These are phyloP conservation scores for Koerneria pararmatus DNA, from an alignment of 2,888 invertebrate genomes.

Conservation along the genomic window DNA sequence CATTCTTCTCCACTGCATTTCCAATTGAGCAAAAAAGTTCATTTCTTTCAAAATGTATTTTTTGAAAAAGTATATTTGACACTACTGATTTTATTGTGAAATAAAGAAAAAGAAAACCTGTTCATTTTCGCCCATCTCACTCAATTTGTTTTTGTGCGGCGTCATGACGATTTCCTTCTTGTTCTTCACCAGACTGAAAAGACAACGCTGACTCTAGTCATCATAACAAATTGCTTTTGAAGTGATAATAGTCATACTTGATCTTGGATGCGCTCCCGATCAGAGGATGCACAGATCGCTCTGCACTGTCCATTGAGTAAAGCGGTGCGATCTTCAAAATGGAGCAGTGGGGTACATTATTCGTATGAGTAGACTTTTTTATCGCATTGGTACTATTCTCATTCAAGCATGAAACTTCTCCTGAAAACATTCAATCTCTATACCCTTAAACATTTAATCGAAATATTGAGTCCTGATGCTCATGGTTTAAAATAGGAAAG, in stretches of 20 bases:
- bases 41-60: too few relatives aligned
- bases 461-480: too few relatives aligned
- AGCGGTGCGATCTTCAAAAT: conserved; percentile 41
- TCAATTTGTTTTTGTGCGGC: conserved; percentile 55
- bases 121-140: conserved; percentile 37
- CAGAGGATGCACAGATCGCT: conserved; percentile 52
- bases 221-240: background rate
- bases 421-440: too few relatives aligned
- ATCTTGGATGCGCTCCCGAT: conserved; percentile 52
- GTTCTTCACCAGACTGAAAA: conserved; percentile 47
- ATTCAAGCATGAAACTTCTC: too few relatives aligned
- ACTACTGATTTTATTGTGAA: background rate
- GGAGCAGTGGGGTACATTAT: too few relatives aligned
- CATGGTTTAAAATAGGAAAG: background rate
- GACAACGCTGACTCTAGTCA: background rate
- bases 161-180: conserved; percentile 50
- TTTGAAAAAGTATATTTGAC: background rate
- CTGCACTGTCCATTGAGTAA: conserved; percentile 50
- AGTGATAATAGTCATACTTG: conserved; percentile 36
- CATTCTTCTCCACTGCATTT: too few relatives aligned
- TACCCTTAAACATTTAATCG: too few relatives aligned
- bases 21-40: too few relatives aligned
- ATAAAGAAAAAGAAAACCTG: conserved; percentile 25
- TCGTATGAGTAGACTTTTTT: too few relatives aligned
- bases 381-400: too few relatives aligned